These are phyloP conservation scores for Sebastes kiyomatsui DNA, from an alignment of 2,797 vertebrate species.

Conservation along the genomic window DNA sequence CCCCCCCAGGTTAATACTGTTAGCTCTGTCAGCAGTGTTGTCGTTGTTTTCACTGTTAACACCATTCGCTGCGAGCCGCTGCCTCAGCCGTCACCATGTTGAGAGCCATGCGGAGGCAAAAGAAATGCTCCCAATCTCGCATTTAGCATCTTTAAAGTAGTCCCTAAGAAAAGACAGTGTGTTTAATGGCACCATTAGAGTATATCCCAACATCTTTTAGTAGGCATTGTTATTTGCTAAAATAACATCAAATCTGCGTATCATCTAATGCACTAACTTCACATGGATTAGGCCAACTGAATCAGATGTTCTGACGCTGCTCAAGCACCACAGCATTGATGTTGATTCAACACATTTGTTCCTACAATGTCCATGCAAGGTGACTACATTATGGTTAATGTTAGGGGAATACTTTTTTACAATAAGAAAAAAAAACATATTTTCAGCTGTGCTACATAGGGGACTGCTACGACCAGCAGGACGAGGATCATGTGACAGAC, in stretches of 20 bases:
- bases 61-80: too few relatives aligned
- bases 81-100: too few relatives aligned
- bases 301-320: neutral
- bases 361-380: neutral
- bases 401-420: neutral
- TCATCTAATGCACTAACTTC: neutral
- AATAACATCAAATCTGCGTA: neutral
- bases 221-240: neutral
- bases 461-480: too few relatives aligned
- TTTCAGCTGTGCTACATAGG: neutral
- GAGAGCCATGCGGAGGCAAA: too few relatives aligned
- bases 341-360: neutral
- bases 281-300: neutral
- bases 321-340: neutral
- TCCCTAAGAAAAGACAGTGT: neutral
- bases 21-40: too few relatives aligned
- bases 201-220: neutral
- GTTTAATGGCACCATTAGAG: neutral
- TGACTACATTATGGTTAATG: neutral
- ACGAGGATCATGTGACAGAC: neutral
- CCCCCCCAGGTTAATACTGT: too few relatives aligned
- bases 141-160: too few relatives aligned
- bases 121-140: too few relatives aligned
- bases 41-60: too few relatives aligned
- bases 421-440: neutral